phyloP scores from a whole-genome alignment of 1,140 invertebrate genomes.

The Cotesia typhae region DNA sequence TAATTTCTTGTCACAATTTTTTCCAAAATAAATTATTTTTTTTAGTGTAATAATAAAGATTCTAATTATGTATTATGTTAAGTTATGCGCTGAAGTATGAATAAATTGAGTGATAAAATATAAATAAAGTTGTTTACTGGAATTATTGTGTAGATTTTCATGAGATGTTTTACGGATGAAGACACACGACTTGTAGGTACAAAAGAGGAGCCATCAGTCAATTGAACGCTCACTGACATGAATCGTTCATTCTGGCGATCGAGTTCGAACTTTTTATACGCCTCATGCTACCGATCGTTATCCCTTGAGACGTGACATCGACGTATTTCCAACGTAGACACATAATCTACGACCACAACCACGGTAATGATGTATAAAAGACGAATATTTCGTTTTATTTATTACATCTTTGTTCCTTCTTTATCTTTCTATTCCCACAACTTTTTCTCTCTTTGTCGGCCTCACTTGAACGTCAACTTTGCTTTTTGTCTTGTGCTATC shows the following conservation, averaged over 20 bases:
- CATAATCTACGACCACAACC: conserved; percentile 30
- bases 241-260: conserved; percentile 22
- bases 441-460: neutral
- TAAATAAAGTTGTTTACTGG: no score
- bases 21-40: no score
- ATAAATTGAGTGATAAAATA: no score
- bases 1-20: no score
- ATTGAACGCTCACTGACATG: conserved; percentile 23
- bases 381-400: conserved; percentile 28
- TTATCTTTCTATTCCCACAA: conserved; percentile 10
- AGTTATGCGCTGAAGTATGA: no score
- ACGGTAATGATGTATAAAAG: conserved; percentile 29
- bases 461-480: conserved; percentile 29
- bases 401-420: conserved; percentile 9
- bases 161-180: neutral
- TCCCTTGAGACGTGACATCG: conserved; percentile 26
- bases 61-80: no score
- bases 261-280: conserved; percentile 21
- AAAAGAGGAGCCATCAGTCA: conserved; percentile 23
- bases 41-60: no score
- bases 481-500: conserved; percentile 42
- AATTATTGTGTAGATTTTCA: no score
- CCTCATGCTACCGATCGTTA: conserved; percentile 23
- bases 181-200: conserved; percentile 6
- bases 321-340: conserved; percentile 25